Conservation (phyloP, 2,797 vertebrate species). For the Enteromius paludinosus region DNA sequence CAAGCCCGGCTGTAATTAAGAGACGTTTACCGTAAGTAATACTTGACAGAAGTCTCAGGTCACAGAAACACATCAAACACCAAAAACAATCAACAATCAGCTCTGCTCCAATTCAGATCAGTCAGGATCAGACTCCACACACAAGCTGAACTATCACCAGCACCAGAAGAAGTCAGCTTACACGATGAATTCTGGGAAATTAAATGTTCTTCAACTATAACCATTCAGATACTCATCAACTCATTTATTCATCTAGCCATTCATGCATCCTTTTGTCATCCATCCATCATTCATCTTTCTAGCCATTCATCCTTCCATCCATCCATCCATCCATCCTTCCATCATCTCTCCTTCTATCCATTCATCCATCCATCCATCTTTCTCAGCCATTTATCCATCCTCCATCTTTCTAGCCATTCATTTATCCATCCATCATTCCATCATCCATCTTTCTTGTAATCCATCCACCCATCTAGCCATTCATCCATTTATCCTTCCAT, state of each 20-base stretch:
- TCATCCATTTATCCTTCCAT: too few relatives aligned
- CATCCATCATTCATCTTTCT: too few relatives aligned
- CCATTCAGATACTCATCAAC: background rate
- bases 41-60: constrained; percentile 27
- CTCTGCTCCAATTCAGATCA: background rate
- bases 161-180: too few relatives aligned
- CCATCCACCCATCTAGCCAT: background rate
- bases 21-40: constrained; percentile 61
- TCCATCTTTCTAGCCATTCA: too few relatives aligned
- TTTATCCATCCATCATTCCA: too few relatives aligned
- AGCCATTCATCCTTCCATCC: background rate
- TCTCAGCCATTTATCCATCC: too few relatives aligned
- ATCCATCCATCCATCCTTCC: too few relatives aligned
- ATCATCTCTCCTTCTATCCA: too few relatives aligned
- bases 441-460: too few relatives aligned
- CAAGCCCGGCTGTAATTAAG: constrained; percentile 54
- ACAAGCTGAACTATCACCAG: background rate
- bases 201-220: background rate
- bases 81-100: background rate
- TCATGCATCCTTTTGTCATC: too few relatives aligned
- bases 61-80: background rate
- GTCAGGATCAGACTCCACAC: background rate
- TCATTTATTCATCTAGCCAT: too few relatives aligned
- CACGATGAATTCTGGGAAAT: background rate
- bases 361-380: too few relatives aligned